Conservation (phyloP, 2,113 vertebrate genomes). For the Syngnathus floridae region DNA sequence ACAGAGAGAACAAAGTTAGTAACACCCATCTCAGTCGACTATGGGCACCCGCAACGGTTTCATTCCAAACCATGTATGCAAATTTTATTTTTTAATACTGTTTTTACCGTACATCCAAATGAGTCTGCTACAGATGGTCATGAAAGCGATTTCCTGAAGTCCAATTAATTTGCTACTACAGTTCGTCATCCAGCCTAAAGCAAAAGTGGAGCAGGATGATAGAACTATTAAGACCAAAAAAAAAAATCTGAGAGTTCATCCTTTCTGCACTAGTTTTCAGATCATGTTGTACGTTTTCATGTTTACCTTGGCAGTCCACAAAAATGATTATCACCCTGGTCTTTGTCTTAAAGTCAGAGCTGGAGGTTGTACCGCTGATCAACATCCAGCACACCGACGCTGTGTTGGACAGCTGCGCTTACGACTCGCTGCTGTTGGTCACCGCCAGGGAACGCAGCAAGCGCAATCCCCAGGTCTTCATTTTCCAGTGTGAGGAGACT, state of each 20-base stretch:
- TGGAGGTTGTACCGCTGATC: conserved; percentile 74
- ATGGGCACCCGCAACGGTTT: too few species aligned
- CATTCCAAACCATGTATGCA: too few species aligned
- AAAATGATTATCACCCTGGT: not conserved
- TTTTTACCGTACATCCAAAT: too few species aligned
- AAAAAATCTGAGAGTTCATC: not conserved
- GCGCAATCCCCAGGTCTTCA: conserved; percentile 58
- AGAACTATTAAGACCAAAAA: not conserved
- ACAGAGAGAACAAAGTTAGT: conserved; percentile 83
- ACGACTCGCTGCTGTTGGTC: conserved; percentile 76
- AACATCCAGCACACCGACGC: conserved; percentile 62
- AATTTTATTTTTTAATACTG: too few species aligned
- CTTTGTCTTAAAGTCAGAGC: conserved; percentile 68
- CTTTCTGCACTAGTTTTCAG: not conserved
- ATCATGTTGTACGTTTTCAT: not conserved
- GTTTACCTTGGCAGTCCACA: not conserved
- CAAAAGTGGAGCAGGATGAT: too few species aligned
- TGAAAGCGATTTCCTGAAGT: too few species aligned
- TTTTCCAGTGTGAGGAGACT: conserved; percentile 83
- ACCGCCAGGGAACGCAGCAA: conserved; percentile 59
- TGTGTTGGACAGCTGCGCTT: conserved; percentile 67
- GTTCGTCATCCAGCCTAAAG: too few species aligned
- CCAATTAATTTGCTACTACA: too few species aligned
- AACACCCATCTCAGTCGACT: too few species aligned
- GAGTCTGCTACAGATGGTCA: too few species aligned